Evolutionary conservation across 2,888 invertebrate species (phyloP).

Genomic region (Euphydryas editha): DNA sequence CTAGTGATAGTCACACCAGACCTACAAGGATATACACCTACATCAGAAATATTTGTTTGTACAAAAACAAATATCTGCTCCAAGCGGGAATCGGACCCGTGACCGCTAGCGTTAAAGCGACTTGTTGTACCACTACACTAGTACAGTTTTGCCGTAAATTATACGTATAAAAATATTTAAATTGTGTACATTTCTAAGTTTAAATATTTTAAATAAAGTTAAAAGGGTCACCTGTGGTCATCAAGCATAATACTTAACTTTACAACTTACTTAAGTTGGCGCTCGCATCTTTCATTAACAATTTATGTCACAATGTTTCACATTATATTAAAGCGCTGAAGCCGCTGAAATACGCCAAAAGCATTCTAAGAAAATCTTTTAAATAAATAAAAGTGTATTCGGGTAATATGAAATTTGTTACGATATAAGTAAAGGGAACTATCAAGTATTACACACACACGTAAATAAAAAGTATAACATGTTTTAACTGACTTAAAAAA

Average conservation of each 20-base stretch:
- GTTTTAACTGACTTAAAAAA: too few relatives aligned
- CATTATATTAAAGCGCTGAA: slow-evolving; percentile 42
- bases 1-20: too few relatives aligned
- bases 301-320: slow-evolving; percentile 42
- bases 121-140: too few relatives aligned
- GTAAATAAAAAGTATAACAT: too few relatives aligned
- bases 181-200: background rate
- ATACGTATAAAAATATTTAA: background rate
- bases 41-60: too few relatives aligned
- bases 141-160: too few relatives aligned
- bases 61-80: too few relatives aligned
- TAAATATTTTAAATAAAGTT: background rate
- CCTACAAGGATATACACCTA: too few relatives aligned
- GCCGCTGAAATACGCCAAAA: slow-evolving; percentile 34
- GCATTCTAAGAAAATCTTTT: slow-evolving; percentile 18
- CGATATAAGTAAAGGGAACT: background rate
- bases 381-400: slow-evolving; percentile 31
- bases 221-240: slow-evolving; percentile 22
- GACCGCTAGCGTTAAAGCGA: too few relatives aligned
- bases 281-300: slow-evolving; percentile 41
- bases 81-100: too few relatives aligned
- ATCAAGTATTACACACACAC: too few relatives aligned
- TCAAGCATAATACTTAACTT: slow-evolving; percentile 32
- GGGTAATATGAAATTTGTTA: background rate
- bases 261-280: slow-evolving; percentile 42